Evolutionary conservation across 2,113 vertebrate genomes (phyloP), one percentile per base, ranked within the genome.

Genomic region (Rhinolophus sinicus): DNA sequence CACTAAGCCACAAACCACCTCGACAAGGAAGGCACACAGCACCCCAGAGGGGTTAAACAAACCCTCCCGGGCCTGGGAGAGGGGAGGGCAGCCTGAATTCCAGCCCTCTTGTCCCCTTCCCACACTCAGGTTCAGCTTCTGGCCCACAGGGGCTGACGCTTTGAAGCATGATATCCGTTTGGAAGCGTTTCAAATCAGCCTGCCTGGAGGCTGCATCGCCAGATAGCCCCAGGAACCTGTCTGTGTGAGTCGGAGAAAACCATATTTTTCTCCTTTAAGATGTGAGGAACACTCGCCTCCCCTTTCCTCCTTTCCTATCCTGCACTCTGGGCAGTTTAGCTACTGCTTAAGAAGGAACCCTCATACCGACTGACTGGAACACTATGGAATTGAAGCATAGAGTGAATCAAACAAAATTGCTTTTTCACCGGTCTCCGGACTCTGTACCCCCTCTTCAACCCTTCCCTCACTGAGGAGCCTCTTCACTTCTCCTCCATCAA

Each of bases 1-100:
- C 90, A 69, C 76, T 93, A 97, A 98, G 96, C 98, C 98, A 96
- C 98, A 97, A 97, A 97, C 97, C 95, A 95, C 95, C 96, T 97
- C 62, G 0, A 97, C 73, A 92, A 97, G 95, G 97, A 96, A 97
- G 93, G 98, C 93, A 97, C 92, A 97, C 80, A 96, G 91, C 96
- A 95, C 97, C 98, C 97, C 92, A 95, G 97, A 97, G 97, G 95
- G 93, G 95, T 97, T 97, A 97, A 97, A 97, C 65, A 97, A 98
- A 97, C 97, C 87, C 90, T 98, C 93, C 58, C 0, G 12, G 89
- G 78, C 90, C n/a, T 70, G 83, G 40, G 70, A 81, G 58, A 38
- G 33, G 88, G 84, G 64, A 78, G 58, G 28, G 67, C 82, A 73
- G 64, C 60, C 72, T 76, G 89, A 93, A 90, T 70, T 91, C 78